Evolutionary conservation across 2,888 invertebrate species (phyloP).

Genomic region (Opisthograptis luteolata): DNA sequence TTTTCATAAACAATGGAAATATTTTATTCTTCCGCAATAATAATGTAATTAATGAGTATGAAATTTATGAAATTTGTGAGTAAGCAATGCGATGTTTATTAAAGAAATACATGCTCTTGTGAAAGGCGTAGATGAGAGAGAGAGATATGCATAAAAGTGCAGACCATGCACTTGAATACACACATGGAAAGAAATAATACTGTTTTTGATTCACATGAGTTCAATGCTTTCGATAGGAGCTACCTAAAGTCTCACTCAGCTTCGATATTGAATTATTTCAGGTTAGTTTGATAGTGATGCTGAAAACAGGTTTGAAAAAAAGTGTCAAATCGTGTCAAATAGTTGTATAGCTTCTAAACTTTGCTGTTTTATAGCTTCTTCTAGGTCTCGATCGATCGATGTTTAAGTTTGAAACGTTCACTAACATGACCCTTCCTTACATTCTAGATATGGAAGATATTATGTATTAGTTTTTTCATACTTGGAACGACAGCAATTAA

Average conservation of each 20-base stretch:
- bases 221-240: background rate
- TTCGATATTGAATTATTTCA: too few relatives aligned
- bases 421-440: too few relatives aligned
- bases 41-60: conserved; percentile 11
- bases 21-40: conserved; percentile 52
- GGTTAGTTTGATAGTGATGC: too few relatives aligned
- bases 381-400: too few relatives aligned
- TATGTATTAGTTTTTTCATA: background rate
- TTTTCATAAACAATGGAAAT: conserved; percentile 46
- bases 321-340: too few relatives aligned
- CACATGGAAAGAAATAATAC: background rate
- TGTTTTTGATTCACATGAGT: background rate
- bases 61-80: conserved; percentile 2
- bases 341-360: too few relatives aligned
- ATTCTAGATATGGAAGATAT: too few relatives aligned
- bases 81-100: conserved; percentile 10
- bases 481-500: background rate
- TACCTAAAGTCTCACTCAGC: too few relatives aligned
- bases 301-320: background rate
- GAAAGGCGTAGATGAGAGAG: conserved; percentile 3
- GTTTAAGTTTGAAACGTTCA: too few relatives aligned
- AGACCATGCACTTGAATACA: background rate
- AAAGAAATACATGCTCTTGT: conserved; percentile 8
- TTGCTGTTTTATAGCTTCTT: too few relatives aligned
- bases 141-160: conserved; percentile 6